Conservation (phyloP, 2,113 vertebrate species). For the Clinocottus analis region DNA sequence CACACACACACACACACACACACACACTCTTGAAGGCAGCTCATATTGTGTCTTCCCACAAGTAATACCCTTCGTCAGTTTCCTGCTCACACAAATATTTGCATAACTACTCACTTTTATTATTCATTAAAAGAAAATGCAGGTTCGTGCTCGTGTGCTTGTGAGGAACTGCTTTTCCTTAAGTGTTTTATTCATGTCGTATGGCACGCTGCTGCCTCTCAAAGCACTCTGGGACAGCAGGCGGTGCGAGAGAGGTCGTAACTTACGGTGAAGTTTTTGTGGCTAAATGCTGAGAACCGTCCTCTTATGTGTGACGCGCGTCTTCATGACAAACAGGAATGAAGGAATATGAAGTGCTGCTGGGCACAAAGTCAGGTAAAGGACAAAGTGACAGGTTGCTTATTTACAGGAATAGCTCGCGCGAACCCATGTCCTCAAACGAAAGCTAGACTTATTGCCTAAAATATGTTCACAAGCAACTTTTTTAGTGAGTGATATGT, state of each 20-base stretch:
- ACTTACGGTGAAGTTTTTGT: not conserved
- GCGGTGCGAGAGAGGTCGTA: not conserved
- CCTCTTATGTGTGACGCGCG: too few relatives aligned
- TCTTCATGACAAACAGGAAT: too few relatives aligned
- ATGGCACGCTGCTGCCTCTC: not conserved
- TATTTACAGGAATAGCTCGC: too few relatives aligned
- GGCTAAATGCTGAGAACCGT: not conserved
- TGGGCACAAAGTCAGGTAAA: too few relatives aligned
- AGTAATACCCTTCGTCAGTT: slow-evolving; percentile 15
- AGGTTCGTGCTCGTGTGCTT: not conserved
- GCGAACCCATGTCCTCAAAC: not conserved
- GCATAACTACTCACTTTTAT: slow-evolving; percentile 11
- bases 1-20: not conserved
- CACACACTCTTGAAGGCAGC: not conserved
- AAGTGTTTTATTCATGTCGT: not conserved
- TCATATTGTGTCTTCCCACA: too few relatives aligned
- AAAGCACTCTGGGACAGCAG: not conserved
- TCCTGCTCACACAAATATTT: slow-evolving; percentile 4
- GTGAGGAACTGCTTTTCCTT: not conserved
- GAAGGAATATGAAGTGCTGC: too few relatives aligned
- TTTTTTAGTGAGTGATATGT: too few relatives aligned
- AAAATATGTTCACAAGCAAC: not conserved
- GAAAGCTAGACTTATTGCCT: not conserved
- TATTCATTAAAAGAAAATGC: not conserved
- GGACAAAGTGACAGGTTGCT: too few relatives aligned